Conservation (phyloP, 2,888 invertebrate species). For the Trissolcus brochymenae region DNA sequence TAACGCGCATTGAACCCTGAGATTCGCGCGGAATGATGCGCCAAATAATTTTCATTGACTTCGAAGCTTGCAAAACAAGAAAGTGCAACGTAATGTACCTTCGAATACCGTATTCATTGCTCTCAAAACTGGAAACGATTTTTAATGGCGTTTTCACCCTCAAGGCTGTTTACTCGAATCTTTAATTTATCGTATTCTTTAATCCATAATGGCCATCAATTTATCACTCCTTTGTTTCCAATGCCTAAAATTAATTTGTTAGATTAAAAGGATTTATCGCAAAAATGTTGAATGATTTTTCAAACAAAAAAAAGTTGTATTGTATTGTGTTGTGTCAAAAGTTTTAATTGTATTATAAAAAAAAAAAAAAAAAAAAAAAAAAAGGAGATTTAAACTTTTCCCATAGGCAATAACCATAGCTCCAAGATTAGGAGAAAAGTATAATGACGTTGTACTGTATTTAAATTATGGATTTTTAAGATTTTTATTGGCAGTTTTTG, state of each 20-base stretch:
- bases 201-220: background rate
- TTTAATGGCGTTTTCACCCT: background rate
- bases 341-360: too few species aligned
- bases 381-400: background rate
- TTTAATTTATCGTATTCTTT: background rate
- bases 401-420: background rate
- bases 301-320: too few species aligned
- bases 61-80: background rate
- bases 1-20: constrained; percentile 4
- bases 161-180: background rate
- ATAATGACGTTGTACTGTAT: constrained; percentile 5
- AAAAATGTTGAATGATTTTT: too few species aligned
- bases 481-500: constrained; percentile 6
- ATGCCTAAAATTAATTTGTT: too few species aligned
- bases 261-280: too few species aligned
- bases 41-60: constrained; percentile 9
- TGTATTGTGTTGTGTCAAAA: too few species aligned
- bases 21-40: background rate
- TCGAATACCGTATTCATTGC: background rate
- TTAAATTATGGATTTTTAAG: background rate
- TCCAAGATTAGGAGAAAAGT: background rate
- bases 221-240: too few species aligned
- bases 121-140: constrained; percentile 3
- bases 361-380: too few species aligned
- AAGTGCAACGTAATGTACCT: background rate